Conservation (phyloP, 2,113 vertebrate species). For the Gallinago media region DNA sequence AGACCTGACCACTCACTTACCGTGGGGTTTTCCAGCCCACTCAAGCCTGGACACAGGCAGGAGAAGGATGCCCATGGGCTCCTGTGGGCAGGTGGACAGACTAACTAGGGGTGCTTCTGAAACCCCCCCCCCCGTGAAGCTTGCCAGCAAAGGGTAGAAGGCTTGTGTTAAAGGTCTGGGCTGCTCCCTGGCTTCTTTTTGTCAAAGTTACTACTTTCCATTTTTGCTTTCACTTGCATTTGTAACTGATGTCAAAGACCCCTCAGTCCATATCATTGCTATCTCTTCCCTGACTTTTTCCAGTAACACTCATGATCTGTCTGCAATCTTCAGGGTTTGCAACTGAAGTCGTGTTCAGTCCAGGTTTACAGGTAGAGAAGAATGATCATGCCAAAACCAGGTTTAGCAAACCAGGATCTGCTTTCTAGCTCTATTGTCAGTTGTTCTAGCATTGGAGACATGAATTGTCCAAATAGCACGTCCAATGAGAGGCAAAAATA, state of each 20-base stretch:
- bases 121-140: accelerated
- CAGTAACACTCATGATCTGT: not conserved
- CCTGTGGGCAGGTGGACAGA: too few relatives aligned
- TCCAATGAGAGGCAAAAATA: not conserved
- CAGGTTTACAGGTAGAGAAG: not conserved
- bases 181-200: not conserved
- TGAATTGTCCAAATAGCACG: not conserved
- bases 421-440: not conserved
- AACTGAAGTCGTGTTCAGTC: not conserved
- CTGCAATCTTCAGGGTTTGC: not conserved
- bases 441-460: not conserved
- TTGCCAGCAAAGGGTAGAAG: not conserved
- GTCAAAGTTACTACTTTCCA: not conserved
- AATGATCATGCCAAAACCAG: not conserved
- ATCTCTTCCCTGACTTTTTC: not conserved
- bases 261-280: not conserved
- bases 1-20: not conserved
- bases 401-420: not conserved
- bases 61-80: not conserved
- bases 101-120: not conserved
- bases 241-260: not conserved
- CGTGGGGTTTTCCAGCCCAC: accelerated
- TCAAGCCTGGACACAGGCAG: not conserved
- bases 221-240: not conserved
- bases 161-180: not conserved